phyloP scores from a whole-genome alignment of 1,140 invertebrate genomes.

The Rhagoletis pomonella region DNA sequence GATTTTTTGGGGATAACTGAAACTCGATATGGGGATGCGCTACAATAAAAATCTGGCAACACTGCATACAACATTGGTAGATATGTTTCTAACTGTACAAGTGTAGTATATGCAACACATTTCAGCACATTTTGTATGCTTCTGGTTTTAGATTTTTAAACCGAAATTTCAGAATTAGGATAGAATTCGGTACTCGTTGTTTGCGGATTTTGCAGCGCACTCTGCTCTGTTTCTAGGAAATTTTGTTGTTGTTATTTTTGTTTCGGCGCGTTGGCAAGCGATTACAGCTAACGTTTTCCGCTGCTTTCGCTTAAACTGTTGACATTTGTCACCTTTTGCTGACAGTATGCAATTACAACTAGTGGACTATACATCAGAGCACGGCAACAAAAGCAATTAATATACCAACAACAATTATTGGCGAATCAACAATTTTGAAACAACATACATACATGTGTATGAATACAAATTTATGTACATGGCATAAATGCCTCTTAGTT shows the following conservation, averaged over 20 bases:
- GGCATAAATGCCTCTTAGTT: too few relatives aligned
- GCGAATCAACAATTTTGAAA: background rate
- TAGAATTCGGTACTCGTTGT: too few relatives aligned
- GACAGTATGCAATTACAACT: background rate
- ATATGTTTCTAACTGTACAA: too few relatives aligned
- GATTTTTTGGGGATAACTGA: too few relatives aligned
- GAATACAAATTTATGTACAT: background rate
- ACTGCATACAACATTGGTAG: background rate
- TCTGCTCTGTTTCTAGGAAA: background rate
- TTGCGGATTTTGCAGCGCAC: too few relatives aligned
- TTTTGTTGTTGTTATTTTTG: background rate
- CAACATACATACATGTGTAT: background rate
- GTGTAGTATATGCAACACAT: too few relatives aligned
- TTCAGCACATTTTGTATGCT: too few relatives aligned
- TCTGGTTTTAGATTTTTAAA: too few relatives aligned
- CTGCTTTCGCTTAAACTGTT: slow-evolving; percentile 24
- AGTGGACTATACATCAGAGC: background rate
- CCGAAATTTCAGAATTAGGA: too few relatives aligned
- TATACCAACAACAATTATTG: background rate
- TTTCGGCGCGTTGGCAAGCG: background rate
- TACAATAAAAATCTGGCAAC: too few relatives aligned
- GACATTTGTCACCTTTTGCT: slow-evolving; percentile 35
- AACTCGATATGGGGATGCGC: too few relatives aligned
- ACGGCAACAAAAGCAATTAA: background rate
- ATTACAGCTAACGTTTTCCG: background rate